Evolutionary conservation across 2,888 invertebrate genomes (phyloP).

Genomic region (Drosophila melanosoma): DNA sequence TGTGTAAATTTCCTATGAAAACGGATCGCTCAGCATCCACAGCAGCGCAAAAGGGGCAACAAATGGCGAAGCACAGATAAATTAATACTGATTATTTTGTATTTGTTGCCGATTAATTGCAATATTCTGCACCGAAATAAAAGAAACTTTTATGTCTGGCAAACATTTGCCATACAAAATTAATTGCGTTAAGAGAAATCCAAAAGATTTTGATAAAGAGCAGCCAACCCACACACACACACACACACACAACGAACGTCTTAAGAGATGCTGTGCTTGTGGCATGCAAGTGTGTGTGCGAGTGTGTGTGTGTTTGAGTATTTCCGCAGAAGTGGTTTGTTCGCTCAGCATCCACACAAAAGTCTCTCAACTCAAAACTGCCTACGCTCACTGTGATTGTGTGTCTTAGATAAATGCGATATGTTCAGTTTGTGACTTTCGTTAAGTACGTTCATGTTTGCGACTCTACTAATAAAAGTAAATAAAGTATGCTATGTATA

Average conservation of each 20-base stretch:
- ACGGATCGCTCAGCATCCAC: constrained; percentile 55
- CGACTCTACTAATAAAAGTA: constrained; percentile 1
- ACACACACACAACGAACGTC: not conserved
- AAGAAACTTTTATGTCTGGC: not conserved
- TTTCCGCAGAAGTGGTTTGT: constrained; percentile 1
- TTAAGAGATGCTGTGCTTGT: constrained; percentile 22
- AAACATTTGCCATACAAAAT: not conserved
- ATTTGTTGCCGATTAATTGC: constrained; percentile 2
- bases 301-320: not conserved
- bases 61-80: constrained; percentile 8
- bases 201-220: constrained; percentile 8
- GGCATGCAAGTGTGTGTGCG: not conserved
- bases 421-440: not conserved
- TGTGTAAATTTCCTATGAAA: constrained; percentile 60
- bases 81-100: constrained; percentile 7
- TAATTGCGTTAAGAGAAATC: constrained; percentile 20
- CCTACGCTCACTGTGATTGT: not conserved
- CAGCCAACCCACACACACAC: constrained; percentile 11
- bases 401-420: constrained; percentile 2
- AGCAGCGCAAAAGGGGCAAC: not conserved
- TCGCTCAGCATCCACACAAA: constrained; percentile 28
- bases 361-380: not conserved
- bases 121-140: not conserved
- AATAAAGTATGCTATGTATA: not conserved
- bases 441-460: constrained; percentile 1